Conservation (phyloP, 1,140 invertebrate species). For the Apolygus lucorum region DNA sequence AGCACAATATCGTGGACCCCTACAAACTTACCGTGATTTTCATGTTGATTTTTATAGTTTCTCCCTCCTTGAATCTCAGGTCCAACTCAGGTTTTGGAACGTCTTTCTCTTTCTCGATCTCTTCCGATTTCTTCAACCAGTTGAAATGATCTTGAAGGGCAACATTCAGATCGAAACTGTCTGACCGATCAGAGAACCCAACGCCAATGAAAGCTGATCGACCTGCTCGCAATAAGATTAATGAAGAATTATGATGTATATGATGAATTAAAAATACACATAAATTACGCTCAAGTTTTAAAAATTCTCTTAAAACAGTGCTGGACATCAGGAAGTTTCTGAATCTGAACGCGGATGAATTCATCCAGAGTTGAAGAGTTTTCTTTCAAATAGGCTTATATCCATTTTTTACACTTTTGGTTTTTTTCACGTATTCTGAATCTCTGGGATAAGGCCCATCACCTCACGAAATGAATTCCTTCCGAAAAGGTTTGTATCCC, state of each 20-base stretch:
- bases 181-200: constrained; percentile 93
- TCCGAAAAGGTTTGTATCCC: too few species aligned
- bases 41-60: constrained; percentile 98
- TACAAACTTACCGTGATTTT: constrained; percentile 88
- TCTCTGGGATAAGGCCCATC: too few species aligned
- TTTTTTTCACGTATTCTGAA: too few species aligned
- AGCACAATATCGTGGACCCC: too few species aligned
- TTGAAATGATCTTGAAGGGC: constrained; percentile 98
- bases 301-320: too few species aligned
- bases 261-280: background rate
- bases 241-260: background rate
- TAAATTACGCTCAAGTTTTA: too few species aligned
- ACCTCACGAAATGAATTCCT: too few species aligned
- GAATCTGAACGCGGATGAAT: too few species aligned
- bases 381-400: too few species aligned
- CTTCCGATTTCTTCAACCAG: constrained; percentile 86
- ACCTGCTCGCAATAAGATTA: constrained; percentile 46
- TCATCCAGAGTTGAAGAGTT: too few species aligned
- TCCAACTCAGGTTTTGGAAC: constrained; percentile 72
- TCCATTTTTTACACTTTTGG: too few species aligned
- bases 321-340: too few species aligned
- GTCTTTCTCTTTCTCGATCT: constrained; percentile 71
- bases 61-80: constrained; percentile 95
- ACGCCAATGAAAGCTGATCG: constrained; percentile 93
- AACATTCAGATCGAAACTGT: constrained; percentile 99